Evolutionary conservation across 2,888 invertebrate species (phyloP), one percentile per base, ranked within the genome.

Genomic region (Seladonia tumulorum): DNA sequence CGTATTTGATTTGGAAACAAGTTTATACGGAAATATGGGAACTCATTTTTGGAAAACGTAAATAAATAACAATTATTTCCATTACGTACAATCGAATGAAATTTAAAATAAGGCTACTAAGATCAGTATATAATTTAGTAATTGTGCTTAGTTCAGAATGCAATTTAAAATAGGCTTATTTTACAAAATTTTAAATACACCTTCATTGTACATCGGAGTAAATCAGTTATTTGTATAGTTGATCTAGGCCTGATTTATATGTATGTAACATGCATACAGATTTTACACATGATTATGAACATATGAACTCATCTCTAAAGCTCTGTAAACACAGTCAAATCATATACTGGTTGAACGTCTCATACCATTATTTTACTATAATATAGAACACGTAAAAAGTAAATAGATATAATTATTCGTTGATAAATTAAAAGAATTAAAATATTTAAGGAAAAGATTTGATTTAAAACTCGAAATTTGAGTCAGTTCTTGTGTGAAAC

Each of bases 401-500:
- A 73, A 76, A 80, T 80, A 49, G n/a, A 5, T 2, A 76, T 70
- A 74, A 63, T 45, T 76, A 60, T 42, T 53, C 42, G 0, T 82
- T 18, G 5, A 16, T 0, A 47, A 45, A 72, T 45, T 45, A 29
- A 0, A 35, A 1, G 22, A 83, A n/a, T 29, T 29, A 29, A 25
- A n/a, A n/a, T 25, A 5, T 18, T 25, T 3, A 12, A n/a, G n/a
- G 22, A 2, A 16, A 45, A 60, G 0, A 66, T 35, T 47, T 35
- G 5, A 16, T 79, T 22, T 29, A 29, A 5, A 60, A 81, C 39
- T 86, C 22, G 49, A 76, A 81, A 81, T 81, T 57, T 57, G 79
- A 60, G 79, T 77, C 70, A 29, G 47, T 79, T 80, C 73, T 72
- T 57, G 71, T 5, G 71, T 14, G 71, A 29, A 49, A 42, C 5